Evolutionary conservation across 2,113 vertebrate genomes (phyloP), one percentile per base, ranked within the genome.

Genomic region (Alethe diademata): DNA sequence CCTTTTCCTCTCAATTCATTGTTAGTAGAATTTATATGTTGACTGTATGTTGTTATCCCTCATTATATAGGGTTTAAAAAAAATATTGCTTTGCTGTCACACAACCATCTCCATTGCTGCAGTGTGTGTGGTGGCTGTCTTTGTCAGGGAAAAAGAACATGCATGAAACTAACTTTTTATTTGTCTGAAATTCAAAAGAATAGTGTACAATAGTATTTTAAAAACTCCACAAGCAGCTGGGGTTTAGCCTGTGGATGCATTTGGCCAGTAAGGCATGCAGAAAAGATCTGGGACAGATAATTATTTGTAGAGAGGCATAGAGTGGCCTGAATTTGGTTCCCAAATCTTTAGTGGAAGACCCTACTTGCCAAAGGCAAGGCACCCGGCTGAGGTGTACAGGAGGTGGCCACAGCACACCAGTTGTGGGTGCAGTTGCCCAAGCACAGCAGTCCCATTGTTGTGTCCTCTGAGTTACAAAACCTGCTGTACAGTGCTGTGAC

Each of bases 161-260:
- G 47, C 50, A 83, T 51, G 43, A 75, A 90, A 93, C 31, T 3
- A 74, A 78, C n/a, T n/a, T 78, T 76, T 92, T 88, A 50, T 93
- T 92, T 60, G 56, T 64, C 38, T 86, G 69, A 88, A 92, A 84
- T 91, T 78, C 75, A 81, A 78, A 90, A 86, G 48, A 93, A 58
- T 47, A 26, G 11, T 58, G 35, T 76, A 67, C 71, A 85, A 61
- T 28, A 71, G 43, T 38, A 58, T 40, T 88, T 33, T 2, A 60
- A 90, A 86, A 84, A 51, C 51, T 64, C 33, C 2, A 2, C 26
- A 80, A 62, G 43, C 71, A 81, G 36, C 22, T 73, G 35, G 38
- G 38, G 19, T 90, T 94, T 90, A 86, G 78, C 79, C 61, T 66
- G 65, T 70, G 73, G 67, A 90, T 94, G 42, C 45, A 20, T 88